A percentile compares a stretch with the other conserved stretches of the same genome.
These are phyloP conservation scores for Apodemia mormo DNA, from an alignment of 2,888 invertebrate species.

Conservation along the genomic window DNA sequence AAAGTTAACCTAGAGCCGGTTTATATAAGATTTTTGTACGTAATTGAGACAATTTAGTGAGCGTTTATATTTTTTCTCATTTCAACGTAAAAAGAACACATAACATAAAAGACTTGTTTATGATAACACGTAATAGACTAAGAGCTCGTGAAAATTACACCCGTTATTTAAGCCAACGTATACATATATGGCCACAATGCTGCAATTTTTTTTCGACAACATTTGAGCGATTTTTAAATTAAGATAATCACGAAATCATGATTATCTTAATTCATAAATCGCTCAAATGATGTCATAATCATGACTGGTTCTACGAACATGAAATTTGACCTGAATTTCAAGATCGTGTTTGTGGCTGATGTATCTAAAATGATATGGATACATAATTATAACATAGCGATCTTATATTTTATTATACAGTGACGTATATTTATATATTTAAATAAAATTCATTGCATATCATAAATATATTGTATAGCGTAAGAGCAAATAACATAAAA, in stretches of 20 bases:
- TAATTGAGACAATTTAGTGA: conserved; percentile 15
- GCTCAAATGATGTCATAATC: no score
- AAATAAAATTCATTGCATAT: no score
- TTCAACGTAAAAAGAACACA: conserved; percentile 8
- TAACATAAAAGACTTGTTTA: conserved; percentile 9
- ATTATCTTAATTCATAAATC: no score
- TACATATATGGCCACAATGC: background rate
- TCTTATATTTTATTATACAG: no score
- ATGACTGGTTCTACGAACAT: no score
- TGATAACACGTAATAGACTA: conserved; percentile 11
- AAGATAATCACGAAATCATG: background rate
- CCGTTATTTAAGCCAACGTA: background rate
- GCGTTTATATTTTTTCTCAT: conserved; percentile 15
- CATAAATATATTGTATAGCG: no score
- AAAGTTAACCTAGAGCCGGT: conserved; percentile 12
- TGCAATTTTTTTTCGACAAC: background rate
- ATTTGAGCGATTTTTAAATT: background rate
- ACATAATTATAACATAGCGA: no score
- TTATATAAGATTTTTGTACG: conserved; percentile 13
- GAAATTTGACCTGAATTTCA: no score
- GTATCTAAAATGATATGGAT: no score
- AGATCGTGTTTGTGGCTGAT: no score
- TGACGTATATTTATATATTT: no score
- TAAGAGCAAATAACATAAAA: no score
- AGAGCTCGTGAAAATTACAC: background rate